These are phyloP conservation scores for Cyphotilapia sp. DNA, from an alignment of 2,113 vertebrate genomes.

Conservation along the genomic window DNA sequence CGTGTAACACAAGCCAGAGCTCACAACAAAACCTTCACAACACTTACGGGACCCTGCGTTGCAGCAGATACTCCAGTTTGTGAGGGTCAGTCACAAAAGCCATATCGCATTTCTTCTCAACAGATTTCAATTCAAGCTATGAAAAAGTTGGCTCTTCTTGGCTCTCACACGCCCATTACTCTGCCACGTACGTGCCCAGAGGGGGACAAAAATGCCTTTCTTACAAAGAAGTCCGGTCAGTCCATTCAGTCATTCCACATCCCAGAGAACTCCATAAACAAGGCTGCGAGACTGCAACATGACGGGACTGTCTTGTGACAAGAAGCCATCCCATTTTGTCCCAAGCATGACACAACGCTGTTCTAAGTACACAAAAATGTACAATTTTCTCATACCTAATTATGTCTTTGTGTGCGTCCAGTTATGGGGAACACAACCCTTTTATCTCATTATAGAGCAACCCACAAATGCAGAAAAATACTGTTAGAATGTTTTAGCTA, in stretches of 20 bases:
- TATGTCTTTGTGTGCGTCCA: background rate
- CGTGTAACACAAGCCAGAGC: background rate
- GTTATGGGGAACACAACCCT: background rate
- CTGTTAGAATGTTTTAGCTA: background rate
- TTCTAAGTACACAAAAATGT: background rate
- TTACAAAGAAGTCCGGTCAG: constrained; percentile 1
- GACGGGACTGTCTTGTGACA: constrained; percentile 49
- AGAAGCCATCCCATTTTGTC: background rate
- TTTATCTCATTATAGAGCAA: background rate
- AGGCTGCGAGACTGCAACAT: background rate
- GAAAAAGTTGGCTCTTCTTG: background rate
- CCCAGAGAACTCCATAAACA: background rate
- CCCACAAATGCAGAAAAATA: background rate
- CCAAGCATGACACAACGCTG: background rate
- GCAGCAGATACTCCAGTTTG: constrained; percentile 54
- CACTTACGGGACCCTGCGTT: constrained; percentile 25
- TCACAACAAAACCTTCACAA: background rate
- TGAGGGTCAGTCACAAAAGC: constrained; percentile 56
- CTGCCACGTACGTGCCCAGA: background rate
- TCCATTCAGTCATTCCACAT: constrained; percentile 23
- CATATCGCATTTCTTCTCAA: constrained; percentile 15
- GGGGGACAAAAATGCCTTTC: background rate
- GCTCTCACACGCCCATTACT: background rate
- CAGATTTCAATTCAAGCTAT: background rate
- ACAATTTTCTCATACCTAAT: background rate